A percentile compares a stretch with the other conserved stretches of the same genome.
Evolutionary conservation across 2,888 invertebrate genomes (phyloP).

Genomic region (Coenonympha arcania): DNA sequence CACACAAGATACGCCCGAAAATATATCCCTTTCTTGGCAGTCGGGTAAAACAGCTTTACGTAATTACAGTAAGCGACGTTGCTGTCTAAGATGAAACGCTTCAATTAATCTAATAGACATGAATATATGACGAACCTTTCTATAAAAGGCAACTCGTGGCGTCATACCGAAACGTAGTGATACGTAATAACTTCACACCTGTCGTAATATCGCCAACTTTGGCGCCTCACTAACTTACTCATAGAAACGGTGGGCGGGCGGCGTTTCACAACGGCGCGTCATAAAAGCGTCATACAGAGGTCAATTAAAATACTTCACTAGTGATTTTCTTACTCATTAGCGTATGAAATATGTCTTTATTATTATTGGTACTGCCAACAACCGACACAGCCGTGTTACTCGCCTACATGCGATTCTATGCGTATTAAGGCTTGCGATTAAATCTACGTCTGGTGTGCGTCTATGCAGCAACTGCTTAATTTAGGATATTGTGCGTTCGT

Average conservation of each 20-base stretch:
- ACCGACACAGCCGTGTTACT: neutral
- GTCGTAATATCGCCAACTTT: conserved; percentile 33
- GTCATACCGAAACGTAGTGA: neutral
- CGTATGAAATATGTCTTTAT: neutral
- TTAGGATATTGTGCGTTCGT: no score
- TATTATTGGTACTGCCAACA: neutral
- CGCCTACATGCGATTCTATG: neutral
- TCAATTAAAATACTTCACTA: conserved; percentile 27
- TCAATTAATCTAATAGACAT: neutral
- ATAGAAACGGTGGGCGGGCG: conserved; percentile 34
- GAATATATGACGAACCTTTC: neutral
- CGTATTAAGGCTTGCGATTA: neutral
- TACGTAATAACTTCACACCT: conserved; percentile 16
- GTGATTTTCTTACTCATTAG: conserved; percentile 24
- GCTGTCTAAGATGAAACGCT: no score
- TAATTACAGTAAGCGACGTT: no score
- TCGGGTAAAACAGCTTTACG: no score
- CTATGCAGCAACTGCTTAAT: no score
- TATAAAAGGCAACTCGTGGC: neutral
- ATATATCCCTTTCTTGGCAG: no score
- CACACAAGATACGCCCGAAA: no score
- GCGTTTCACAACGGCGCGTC: conserved; percentile 32
- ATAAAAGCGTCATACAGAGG: conserved; percentile 31
- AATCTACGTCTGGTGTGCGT: no score
- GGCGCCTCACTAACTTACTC: conserved; percentile 33